These are phyloP conservation scores for Lepidurus arcticus DNA, from an alignment of 1,140 invertebrate species.

Conservation along the genomic window DNA sequence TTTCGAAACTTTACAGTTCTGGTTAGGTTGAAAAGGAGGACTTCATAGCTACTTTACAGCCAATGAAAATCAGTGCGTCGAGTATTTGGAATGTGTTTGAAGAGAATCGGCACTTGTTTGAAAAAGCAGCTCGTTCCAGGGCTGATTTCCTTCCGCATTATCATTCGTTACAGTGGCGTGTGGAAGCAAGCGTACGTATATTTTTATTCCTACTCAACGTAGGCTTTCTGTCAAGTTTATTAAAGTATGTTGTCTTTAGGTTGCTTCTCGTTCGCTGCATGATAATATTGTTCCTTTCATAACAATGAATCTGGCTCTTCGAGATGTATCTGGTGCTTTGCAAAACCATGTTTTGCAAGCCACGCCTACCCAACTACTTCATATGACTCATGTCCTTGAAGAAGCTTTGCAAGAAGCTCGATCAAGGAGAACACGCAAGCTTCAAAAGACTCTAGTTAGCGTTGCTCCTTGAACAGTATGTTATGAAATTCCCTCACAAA, in stretches of 20 bases:
- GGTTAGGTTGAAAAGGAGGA: background rate
- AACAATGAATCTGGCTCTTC: background rate
- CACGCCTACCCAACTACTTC: background rate
- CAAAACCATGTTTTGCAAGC: background rate
- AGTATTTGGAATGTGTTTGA: background rate
- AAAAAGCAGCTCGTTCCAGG: background rate
- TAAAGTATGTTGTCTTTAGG: background rate
- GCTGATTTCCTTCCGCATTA: background rate
- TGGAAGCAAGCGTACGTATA: background rate
- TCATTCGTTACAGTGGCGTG: background rate
- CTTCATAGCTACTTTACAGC: background rate
- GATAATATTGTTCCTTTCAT: background rate
- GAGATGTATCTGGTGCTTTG: background rate
- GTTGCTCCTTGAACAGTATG: background rate
- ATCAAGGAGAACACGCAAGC: background rate
- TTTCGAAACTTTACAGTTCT: background rate
- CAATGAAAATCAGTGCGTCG: background rate
- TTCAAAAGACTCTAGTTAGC: background rate
- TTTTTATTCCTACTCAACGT: background rate
- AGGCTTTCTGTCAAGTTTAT: background rate
- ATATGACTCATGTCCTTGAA: background rate
- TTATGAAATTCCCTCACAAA: background rate
- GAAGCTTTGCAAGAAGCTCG: conserved; percentile 4
- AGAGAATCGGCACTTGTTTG: background rate
- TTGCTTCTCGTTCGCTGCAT: background rate